Evolutionary conservation across 2,888 invertebrate genomes (phyloP).

Genomic region (Aproaerema taeniolella): DNA sequence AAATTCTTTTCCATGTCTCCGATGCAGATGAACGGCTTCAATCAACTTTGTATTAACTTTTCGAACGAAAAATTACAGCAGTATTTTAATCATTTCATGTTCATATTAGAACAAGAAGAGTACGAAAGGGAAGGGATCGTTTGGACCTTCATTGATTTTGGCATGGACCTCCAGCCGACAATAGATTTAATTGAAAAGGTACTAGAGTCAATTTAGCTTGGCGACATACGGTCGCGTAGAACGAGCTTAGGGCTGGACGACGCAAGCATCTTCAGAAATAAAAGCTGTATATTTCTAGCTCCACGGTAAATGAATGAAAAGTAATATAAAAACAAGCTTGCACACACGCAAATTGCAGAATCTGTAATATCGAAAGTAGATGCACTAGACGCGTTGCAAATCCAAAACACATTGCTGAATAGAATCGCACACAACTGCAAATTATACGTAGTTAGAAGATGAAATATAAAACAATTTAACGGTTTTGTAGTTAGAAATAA

Average conservation of each 20-base stretch:
- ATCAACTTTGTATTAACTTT: conserved; percentile 97
- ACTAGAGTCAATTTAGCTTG: conserved; percentile 56
- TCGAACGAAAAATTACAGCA: conserved; percentile 97
- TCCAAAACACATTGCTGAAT: neutral
- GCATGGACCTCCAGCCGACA: conserved; percentile 94
- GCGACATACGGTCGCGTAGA: conserved; percentile 44
- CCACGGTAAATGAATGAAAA: conserved; percentile 15
- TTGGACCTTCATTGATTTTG: conserved; percentile 97
- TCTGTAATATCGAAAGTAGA: conserved; percentile 3
- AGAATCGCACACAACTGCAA: neutral
- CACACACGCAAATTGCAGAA: conserved; percentile 2
- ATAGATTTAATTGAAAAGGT: conserved; percentile 96
- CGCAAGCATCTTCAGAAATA: conserved; percentile 43
- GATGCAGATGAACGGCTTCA: conserved; percentile 92
- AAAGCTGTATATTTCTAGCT: conserved; percentile 36
- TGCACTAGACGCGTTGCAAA: neutral
- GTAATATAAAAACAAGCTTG: neutral
- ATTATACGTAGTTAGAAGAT: neutral
- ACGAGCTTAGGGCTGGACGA: conserved; percentile 52
- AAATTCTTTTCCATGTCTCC: conserved; percentile 43
- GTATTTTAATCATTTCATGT: conserved; percentile 98
- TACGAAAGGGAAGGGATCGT: conserved; percentile 94
- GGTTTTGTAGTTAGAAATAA: too few species aligned
- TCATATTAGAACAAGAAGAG: conserved; percentile 96
- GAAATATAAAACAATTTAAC: too few species aligned